Evolutionary conservation across 2,797 vertebrate species (phyloP).

Genomic region (Choloepus didactylus): DNA sequence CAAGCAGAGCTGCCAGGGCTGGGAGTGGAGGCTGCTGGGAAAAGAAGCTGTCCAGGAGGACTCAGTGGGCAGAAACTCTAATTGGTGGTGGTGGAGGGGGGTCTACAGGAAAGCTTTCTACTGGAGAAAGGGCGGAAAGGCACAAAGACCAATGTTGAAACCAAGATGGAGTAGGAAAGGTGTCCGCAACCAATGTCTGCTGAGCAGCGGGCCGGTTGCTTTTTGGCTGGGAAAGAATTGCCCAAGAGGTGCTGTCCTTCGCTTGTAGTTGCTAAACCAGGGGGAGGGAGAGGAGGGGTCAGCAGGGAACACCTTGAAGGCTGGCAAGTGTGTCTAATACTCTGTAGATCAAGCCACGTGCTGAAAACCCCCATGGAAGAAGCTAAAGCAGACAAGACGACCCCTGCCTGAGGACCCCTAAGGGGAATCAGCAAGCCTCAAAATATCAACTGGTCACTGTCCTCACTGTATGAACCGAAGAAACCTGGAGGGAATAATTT

Average conservation of each 20-base stretch:
- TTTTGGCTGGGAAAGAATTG: neutral
- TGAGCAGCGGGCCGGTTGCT: neutral
- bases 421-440: neutral
- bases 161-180: neutral
- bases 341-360: neutral
- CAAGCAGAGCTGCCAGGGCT: slow-evolving; percentile 21
- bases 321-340: neutral
- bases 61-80: neutral
- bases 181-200: neutral
- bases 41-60: slow-evolving; percentile 46
- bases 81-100: neutral
- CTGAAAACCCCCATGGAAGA: neutral
- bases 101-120: neutral
- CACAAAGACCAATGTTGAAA: slow-evolving; percentile 30
- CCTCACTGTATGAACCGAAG: neutral
- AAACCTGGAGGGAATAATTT: neutral
- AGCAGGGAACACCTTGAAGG: neutral
- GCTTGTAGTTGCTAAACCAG: neutral
- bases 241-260: neutral
- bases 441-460: neutral
- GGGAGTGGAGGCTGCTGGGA: neutral
- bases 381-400: neutral
- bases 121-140: slow-evolving; percentile 27
- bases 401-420: neutral
- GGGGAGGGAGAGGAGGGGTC: neutral